phyloP scores from a whole-genome alignment of 1,140 invertebrate species.

The Microplitis mediator region DNA sequence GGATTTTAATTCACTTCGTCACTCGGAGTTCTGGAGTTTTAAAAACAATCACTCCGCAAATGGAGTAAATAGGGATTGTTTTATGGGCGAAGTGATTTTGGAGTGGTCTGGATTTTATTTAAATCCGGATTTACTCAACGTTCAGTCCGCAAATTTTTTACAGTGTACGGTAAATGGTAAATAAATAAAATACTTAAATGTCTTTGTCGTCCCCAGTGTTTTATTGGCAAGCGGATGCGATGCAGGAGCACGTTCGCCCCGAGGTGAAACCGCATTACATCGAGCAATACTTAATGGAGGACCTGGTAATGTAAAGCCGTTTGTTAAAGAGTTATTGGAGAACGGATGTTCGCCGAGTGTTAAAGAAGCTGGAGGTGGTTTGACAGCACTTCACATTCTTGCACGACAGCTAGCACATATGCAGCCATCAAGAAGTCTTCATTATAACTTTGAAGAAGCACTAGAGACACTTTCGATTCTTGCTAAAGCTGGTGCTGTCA shows the following conservation, averaged over 20 bases:
- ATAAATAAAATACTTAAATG: background rate
- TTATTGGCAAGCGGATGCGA: constrained; percentile 55
- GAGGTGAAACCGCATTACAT: constrained; percentile 58
- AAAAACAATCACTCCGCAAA: no score
- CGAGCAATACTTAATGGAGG: constrained; percentile 51
- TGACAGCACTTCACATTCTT: constrained; percentile 55
- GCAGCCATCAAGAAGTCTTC: constrained; percentile 40
- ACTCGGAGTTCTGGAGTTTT: no score
- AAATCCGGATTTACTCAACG: no score
- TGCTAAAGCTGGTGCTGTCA: constrained; percentile 51
- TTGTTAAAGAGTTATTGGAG: constrained; percentile 51
- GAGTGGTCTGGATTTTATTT: no score
- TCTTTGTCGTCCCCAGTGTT: constrained; percentile 36
- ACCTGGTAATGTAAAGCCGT: constrained; percentile 43
- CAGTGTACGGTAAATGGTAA: no score
- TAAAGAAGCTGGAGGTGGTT: constrained; percentile 55
- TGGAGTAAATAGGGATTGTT: no score
- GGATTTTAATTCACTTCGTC: background rate
- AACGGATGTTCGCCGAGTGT: constrained; percentile 53
- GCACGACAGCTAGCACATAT: constrained; percentile 48
- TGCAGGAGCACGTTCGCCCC: constrained; percentile 52
- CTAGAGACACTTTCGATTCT: constrained; percentile 49
- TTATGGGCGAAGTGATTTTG: no score
- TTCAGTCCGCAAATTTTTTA: no score
- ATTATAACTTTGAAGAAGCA: constrained; percentile 45